A percentile compares a stretch with the other conserved stretches of the same genome.
Conservation (phyloP, 2,888 invertebrate species). For the Bombylius discolor region DNA sequence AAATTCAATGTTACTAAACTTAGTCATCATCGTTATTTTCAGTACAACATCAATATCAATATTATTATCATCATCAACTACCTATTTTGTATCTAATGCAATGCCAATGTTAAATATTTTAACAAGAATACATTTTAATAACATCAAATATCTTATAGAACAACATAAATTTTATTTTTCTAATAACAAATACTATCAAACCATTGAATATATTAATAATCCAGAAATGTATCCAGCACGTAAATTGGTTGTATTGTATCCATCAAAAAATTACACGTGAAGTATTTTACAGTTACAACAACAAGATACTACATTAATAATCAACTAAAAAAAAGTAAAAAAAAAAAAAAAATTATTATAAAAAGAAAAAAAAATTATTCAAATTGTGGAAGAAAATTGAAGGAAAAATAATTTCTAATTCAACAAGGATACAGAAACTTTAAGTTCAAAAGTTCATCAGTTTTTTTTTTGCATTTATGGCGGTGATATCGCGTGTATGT, state of each 20-base stretch:
- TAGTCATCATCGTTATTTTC: neutral
- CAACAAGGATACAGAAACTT: too few species aligned
- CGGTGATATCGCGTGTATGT: too few species aligned
- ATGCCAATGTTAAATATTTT: neutral
- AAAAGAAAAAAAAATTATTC: too few species aligned
- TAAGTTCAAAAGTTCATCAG: too few species aligned
- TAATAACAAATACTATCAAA: neutral
- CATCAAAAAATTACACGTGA: constrained; percentile 7
- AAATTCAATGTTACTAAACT: neutral
- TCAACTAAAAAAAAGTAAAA: too few species aligned
- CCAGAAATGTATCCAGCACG: constrained; percentile 6
- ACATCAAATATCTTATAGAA: neutral
- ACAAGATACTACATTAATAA: too few species aligned
- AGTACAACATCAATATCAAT: neutral
- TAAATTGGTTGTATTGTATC: constrained; percentile 4
- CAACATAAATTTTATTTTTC: neutral
- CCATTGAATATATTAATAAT: neutral
- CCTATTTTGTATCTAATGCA: neutral
- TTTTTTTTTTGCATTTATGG: too few species aligned
- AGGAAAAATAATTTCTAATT: too few species aligned
- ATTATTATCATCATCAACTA: neutral
- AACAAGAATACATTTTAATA: too few species aligned
- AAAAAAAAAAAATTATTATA: too few species aligned
- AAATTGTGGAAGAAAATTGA: too few species aligned
- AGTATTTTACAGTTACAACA: neutral